These are phyloP conservation scores for Cataglyphis altisquamis DNA, from an alignment of 2,888 invertebrate species.

Conservation along the genomic window DNA sequence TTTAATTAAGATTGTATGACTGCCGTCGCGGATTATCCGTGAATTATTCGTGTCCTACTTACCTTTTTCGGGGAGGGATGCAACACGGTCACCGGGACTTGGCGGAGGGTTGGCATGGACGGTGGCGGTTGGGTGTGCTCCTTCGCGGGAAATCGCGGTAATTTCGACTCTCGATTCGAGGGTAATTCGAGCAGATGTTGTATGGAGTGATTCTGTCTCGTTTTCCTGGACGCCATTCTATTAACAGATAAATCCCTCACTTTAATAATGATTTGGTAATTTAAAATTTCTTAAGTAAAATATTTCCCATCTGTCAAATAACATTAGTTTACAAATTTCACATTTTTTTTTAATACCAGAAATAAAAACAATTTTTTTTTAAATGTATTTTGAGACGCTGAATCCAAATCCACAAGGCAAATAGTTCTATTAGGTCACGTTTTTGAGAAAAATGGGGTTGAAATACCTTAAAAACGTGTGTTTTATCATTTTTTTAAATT, in stretches of 20 bases:
- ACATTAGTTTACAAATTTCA: too few species aligned
- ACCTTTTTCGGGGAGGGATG: slow-evolving; percentile 87
- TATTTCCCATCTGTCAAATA: not conserved
- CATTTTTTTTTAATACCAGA: too few species aligned
- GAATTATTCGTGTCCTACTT: slow-evolving; percentile 71
- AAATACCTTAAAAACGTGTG: too few species aligned
- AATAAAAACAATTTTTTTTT: too few species aligned
- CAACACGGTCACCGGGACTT: slow-evolving; percentile 83
- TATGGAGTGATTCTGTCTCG: slow-evolving; percentile 87
- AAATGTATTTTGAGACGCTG: too few species aligned
- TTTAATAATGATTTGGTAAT: not conserved
- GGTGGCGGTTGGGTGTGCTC: slow-evolving; percentile 76
- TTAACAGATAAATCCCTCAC: slow-evolving; percentile 33
- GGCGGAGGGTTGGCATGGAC: slow-evolving; percentile 80
- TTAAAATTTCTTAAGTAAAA: not conserved
- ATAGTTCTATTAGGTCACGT: too few species aligned
- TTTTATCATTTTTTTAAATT: too few species aligned
- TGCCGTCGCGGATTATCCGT: slow-evolving; percentile 42
- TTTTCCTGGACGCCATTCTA: slow-evolving; percentile 87
- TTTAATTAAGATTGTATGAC: not conserved
- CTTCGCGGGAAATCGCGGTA: slow-evolving; percentile 76
- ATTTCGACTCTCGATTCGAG: slow-evolving; percentile 85
- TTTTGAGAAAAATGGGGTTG: too few species aligned
- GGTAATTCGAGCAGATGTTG: slow-evolving; percentile 87
- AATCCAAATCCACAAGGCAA: too few species aligned